Conservation (phyloP, 1,140 invertebrate genomes). For the Adelges cooleyi region DNA sequence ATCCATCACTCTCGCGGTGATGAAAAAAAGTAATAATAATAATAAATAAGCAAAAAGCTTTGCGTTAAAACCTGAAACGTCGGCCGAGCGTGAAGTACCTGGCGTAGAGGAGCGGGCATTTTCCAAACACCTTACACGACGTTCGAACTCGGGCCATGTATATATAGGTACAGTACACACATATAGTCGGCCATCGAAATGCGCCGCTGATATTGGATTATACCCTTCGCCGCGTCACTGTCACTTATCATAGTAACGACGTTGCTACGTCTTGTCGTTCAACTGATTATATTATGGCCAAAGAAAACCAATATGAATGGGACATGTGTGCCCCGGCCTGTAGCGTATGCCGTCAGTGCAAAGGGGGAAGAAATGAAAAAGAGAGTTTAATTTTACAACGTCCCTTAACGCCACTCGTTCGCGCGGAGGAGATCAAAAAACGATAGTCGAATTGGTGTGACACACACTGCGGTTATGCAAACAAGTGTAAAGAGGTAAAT, state of each 20-base stretch:
- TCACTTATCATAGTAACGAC: background rate
- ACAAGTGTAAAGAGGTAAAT: slow-evolving; percentile 8
- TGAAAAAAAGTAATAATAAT: background rate
- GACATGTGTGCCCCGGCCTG: too few species aligned
- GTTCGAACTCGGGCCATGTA: background rate
- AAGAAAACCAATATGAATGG: too few species aligned
- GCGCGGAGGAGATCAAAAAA: background rate
- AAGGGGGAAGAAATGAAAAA: too few species aligned
- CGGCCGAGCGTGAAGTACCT: too few species aligned
- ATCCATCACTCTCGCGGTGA: slow-evolving; percentile 2
- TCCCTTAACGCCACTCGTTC: too few species aligned
- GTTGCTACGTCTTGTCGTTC: background rate
- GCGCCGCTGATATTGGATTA: background rate
- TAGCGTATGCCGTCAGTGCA: background rate
- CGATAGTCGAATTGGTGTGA: slow-evolving; percentile 12
- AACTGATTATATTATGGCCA: too few species aligned
- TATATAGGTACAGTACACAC: background rate
- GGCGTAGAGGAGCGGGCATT: too few species aligned
- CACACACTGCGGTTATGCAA: background rate
- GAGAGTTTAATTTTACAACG: too few species aligned
- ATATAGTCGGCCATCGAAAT: background rate
- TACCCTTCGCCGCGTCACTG: background rate
- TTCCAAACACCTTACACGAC: too few species aligned
- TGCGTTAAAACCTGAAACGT: too few species aligned
- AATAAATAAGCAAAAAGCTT: background rate